These are phyloP conservation scores for Cyclophora punctaria DNA, from an alignment of 2,888 invertebrate genomes.

Conservation along the genomic window DNA sequence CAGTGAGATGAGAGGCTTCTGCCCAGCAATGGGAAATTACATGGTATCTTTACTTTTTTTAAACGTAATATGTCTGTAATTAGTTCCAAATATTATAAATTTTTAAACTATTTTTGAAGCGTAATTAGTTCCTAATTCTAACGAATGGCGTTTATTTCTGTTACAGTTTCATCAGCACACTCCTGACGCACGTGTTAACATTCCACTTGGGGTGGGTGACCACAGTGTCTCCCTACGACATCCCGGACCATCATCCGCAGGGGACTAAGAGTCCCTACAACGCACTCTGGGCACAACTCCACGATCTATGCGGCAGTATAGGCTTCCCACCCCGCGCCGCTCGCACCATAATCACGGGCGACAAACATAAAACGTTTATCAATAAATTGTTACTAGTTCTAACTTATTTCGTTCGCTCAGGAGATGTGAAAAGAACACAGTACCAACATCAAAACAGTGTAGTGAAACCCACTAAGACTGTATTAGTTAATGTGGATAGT, in stretches of 20 bases:
- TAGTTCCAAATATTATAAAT: too few relatives aligned
- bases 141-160: constrained; percentile 13
- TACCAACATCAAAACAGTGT: constrained; percentile 44
- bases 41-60: too few relatives aligned
- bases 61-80: too few relatives aligned
- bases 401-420: constrained; percentile 91
- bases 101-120: too few relatives aligned
- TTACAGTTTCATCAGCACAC: constrained; percentile 91
- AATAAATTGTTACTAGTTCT: constrained; percentile 84
- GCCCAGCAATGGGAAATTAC: too few relatives aligned
- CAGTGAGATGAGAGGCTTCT: too few relatives aligned
- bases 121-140: too few relatives aligned
- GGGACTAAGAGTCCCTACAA: constrained; percentile 79
- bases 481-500: constrained; percentile 24
- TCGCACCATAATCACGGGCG: constrained; percentile 85
- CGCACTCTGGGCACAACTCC: constrained; percentile 92
- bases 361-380: constrained; percentile 78
- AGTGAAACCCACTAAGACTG: constrained; percentile 51
- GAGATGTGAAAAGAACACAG: constrained; percentile 77
- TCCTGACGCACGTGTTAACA: constrained; percentile 90
- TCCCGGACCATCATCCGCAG: constrained; percentile 32
- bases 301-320: constrained; percentile 89
- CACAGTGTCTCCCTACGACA: constrained; percentile 78
- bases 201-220: constrained; percentile 95
- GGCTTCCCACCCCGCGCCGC: constrained; percentile 85